Evolutionary conservation across 2,888 invertebrate species (phyloP).

Genomic region (Petrolisthes cinctipes): DNA sequence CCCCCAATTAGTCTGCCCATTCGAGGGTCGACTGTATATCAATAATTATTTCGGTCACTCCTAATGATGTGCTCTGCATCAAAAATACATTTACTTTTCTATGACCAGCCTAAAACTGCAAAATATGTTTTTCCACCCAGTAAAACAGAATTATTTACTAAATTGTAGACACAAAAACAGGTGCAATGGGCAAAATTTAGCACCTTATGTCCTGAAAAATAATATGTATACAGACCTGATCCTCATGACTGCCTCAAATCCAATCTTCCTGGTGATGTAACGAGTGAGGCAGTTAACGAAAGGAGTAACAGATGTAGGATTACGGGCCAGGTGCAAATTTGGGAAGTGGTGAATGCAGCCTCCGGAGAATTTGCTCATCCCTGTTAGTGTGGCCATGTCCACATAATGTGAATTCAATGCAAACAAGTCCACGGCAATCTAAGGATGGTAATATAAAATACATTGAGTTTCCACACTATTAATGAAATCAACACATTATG

Average conservation of each 20-base stretch:
- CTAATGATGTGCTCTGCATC: too few species aligned
- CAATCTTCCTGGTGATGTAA: constrained; percentile 95
- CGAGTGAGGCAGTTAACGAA: constrained; percentile 82
- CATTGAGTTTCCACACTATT: too few species aligned
- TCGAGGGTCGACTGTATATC: too few species aligned
- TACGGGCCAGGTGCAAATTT: constrained; percentile 80
- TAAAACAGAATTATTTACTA: too few species aligned
- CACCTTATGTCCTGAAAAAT: background rate
- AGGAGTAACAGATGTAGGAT: constrained; percentile 79
- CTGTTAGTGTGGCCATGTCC: constrained; percentile 93
- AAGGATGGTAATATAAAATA: background rate
- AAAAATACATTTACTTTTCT: too few species aligned
- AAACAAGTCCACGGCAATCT: constrained; percentile 93
- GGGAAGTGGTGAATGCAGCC: constrained; percentile 94
- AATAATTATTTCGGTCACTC: too few species aligned
- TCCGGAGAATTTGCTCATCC: constrained; percentile 94
- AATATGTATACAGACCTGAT: constrained; percentile 76
- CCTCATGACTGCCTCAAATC: constrained; percentile 98
- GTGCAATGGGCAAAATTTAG: background rate
- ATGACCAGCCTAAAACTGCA: too few species aligned
- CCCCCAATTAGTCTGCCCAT: too few species aligned
- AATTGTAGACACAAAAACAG: background rate
- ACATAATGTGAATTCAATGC: constrained; percentile 91
- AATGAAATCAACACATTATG: too few species aligned
- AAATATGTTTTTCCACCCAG: too few species aligned